A percentile compares a stretch with the other conserved stretches of the same genome.
phyloP scores from a whole-genome alignment of 2,888 invertebrate species.

The Steromphala cineraria region DNA sequence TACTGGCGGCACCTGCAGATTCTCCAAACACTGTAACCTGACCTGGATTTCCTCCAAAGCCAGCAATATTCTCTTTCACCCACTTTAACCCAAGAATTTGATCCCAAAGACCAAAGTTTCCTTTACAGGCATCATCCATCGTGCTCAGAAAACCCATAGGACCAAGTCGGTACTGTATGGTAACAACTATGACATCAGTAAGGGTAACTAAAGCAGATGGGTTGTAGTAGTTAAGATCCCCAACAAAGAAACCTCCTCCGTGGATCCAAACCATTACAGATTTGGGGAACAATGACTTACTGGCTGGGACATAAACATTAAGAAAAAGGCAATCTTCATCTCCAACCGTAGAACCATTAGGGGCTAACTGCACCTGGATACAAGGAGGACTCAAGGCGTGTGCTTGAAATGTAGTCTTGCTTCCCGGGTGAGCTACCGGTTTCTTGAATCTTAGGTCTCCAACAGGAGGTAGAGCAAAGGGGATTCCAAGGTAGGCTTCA shows the following conservation, averaged over 20 bases:
- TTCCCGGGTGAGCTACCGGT: too few species aligned
- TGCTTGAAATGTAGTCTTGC: too few species aligned
- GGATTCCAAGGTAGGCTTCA: too few species aligned
- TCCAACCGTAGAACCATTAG: neutral
- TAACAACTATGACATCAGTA: constrained; percentile 24
- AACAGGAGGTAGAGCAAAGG: too few species aligned
- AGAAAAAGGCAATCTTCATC: constrained; percentile 39
- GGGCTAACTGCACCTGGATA: too few species aligned
- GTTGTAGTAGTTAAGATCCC: neutral
- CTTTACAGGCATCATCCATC: constrained; percentile 39
- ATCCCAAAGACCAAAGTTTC: constrained; percentile 54
- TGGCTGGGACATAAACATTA: constrained; percentile 29
- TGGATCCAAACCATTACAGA: constrained; percentile 35
- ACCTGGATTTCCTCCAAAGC: constrained; percentile 45
- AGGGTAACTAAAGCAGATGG: neutral
- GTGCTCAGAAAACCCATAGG: constrained; percentile 46
- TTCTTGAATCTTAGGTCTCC: too few species aligned
- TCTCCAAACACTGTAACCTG: constrained; percentile 50
- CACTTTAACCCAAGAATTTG: constrained; percentile 47
- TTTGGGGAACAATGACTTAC: neutral
- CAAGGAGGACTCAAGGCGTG: too few species aligned
- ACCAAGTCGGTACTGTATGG: constrained; percentile 36
- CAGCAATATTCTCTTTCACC: constrained; percentile 44
- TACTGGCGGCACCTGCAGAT: constrained; percentile 47
- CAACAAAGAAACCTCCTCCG: constrained; percentile 22